Evolutionary conservation across 2,888 invertebrate genomes (phyloP).

Genomic region (Plebejus argus): DNA sequence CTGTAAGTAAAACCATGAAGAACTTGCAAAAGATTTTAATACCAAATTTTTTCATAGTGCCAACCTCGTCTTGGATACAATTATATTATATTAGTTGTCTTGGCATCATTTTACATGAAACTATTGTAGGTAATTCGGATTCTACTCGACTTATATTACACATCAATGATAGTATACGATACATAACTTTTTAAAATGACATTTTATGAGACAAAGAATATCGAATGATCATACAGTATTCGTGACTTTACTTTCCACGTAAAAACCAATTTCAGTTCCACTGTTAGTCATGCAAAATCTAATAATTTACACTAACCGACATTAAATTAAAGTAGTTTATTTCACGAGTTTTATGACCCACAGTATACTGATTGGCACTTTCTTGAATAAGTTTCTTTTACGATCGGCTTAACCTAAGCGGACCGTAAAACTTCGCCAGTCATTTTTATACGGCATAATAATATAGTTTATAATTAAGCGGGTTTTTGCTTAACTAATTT

Average conservation of each 20-base stretch:
- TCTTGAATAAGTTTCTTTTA: conserved; percentile 50
- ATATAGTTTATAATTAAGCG: conserved; percentile 41
- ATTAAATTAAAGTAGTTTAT: conserved; percentile 61
- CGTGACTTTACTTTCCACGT: neutral
- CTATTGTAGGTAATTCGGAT: no score
- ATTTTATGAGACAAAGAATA: neutral
- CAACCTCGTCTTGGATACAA: no score
- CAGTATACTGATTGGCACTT: conserved; percentile 57
- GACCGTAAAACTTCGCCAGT: conserved; percentile 45
- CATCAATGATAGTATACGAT: no score
- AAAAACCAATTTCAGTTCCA: conserved; percentile 44
- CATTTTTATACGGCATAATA: conserved; percentile 41
- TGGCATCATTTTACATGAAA: no score
- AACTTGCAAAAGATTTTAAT: no score
- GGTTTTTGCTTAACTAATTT: conserved; percentile 37
- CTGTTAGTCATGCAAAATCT: conserved; percentile 51
- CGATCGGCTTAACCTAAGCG: conserved; percentile 47
- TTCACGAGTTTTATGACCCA: conserved; percentile 47
- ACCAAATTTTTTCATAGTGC: no score
- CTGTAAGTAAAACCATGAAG: no score
- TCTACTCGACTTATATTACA: no score
- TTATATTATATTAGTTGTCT: no score
- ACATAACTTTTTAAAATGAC: no score
- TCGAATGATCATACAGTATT: neutral
- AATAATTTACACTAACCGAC: conserved; percentile 51